Evolutionary conservation across 2,797 vertebrate genomes (phyloP).

Genomic region (Buphagus erythrorhynchus): DNA sequence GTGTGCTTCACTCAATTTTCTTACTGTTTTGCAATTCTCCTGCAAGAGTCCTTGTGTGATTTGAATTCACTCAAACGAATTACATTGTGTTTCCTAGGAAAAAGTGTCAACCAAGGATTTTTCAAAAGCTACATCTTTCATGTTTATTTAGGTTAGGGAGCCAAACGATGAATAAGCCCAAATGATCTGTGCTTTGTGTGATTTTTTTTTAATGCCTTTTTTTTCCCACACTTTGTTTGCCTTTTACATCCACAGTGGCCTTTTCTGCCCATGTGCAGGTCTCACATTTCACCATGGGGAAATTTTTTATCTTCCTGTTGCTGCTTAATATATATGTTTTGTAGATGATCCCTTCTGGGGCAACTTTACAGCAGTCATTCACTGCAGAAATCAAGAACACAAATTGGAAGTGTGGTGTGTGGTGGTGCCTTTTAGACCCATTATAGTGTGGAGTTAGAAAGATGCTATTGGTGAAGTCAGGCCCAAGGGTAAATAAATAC

Average conservation of each 20-base stretch:
- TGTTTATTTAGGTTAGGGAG: background rate
- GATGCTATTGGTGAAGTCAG: background rate
- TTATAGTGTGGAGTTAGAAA: background rate
- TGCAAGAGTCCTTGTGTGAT: background rate
- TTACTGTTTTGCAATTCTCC: background rate
- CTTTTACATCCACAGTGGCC: background rate
- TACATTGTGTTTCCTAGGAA: background rate
- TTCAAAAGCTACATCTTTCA: background rate
- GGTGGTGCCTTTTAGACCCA: rapidly evolving
- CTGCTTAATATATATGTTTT: background rate
- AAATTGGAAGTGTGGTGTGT: background rate
- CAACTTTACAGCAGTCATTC: background rate
- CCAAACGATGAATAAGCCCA: background rate
- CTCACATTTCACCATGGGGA: background rate
- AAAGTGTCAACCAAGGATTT: background rate
- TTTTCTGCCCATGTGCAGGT: background rate
- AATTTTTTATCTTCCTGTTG: background rate
- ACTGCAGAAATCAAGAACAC: background rate
- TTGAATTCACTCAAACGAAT: background rate
- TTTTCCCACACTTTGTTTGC: background rate
- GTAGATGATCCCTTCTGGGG: background rate
- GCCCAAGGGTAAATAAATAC: background rate
- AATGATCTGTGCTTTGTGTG: background rate
- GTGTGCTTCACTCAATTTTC: background rate
- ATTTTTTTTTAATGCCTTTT: background rate